These are phyloP conservation scores for Eupelmus urozonus DNA, from an alignment of 2,888 invertebrate species.

Conservation along the genomic window DNA sequence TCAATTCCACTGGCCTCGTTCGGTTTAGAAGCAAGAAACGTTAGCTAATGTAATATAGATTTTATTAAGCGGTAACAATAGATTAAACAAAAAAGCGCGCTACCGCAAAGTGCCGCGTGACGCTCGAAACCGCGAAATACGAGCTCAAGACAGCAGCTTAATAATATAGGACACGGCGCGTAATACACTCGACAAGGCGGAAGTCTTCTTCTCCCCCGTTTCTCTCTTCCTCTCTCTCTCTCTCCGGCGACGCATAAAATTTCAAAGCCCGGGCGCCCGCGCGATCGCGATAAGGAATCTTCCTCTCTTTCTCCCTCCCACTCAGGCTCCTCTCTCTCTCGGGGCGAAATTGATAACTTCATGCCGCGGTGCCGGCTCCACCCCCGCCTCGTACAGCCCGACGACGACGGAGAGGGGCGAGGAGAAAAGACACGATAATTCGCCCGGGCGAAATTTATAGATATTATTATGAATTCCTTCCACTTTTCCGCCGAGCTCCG, in stretches of 20 bases:
- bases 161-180: not conserved
- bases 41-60: too few relatives aligned
- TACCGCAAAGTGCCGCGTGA: not conserved
- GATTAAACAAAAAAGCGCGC: too few relatives aligned
- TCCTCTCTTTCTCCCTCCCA: too few relatives aligned
- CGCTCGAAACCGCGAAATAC: not conserved
- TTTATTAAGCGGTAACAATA: too few relatives aligned
- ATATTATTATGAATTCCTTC: constrained; percentile 54
- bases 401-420: not conserved
- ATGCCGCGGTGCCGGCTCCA: not conserved
- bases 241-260: constrained; percentile 44
- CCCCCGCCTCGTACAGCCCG: not conserved
- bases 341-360: constrained; percentile 47
- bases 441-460: constrained; percentile 43
- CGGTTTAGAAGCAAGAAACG: too few relatives aligned
- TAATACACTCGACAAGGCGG: constrained; percentile 31
- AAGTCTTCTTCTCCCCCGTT: constrained; percentile 12
- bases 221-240: too few relatives aligned
- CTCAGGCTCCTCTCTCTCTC: too few relatives aligned
- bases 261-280: not conserved
- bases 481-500: constrained; percentile 30
- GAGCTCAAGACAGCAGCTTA: too few relatives aligned
- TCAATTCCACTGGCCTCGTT: too few relatives aligned
- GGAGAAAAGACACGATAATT: constrained; percentile 31
- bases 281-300: constrained; percentile 26